Evolutionary conservation across 2,113 vertebrate species (phyloP).

Genomic region (Peromyscus maniculatus): DNA sequence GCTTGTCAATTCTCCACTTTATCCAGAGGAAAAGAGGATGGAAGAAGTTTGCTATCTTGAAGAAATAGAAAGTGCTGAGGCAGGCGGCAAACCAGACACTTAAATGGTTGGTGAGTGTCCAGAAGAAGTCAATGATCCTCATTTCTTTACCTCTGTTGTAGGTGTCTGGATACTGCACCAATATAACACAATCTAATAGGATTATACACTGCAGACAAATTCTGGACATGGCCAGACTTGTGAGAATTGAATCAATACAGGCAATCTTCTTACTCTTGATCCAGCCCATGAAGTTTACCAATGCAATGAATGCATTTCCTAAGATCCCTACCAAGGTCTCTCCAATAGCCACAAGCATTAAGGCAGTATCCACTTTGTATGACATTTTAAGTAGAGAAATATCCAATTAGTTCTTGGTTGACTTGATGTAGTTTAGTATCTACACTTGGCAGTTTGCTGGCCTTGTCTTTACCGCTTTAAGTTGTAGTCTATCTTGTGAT

Average conservation of each 20-base stretch:
- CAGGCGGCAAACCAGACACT: constrained; percentile 79
- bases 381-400: constrained; percentile 56
- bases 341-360: constrained; percentile 57
- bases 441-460: neutral
- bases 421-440: neutral
- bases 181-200: constrained; percentile 29
- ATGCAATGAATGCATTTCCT: constrained; percentile 78
- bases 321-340: constrained; percentile 75
- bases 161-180: constrained; percentile 59
- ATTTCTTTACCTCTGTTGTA: constrained; percentile 41
- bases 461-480: constrained; percentile 27
- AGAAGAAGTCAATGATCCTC: constrained; percentile 75
- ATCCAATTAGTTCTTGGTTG: neutral
- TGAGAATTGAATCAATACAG: constrained; percentile 79
- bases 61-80: constrained; percentile 80
- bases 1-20: constrained; percentile 74
- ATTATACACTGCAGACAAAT: constrained; percentile 73
- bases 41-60: constrained; percentile 79
- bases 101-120: constrained; percentile 66
- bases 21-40: constrained; percentile 79
- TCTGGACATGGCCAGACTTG: constrained; percentile 79
- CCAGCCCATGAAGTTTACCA: constrained; percentile 74
- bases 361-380: neutral
- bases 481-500: neutral
- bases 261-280: constrained; percentile 75